Evolutionary conservation across 2,888 invertebrate genomes (phyloP).

Genomic region (Hololepta plana): DNA sequence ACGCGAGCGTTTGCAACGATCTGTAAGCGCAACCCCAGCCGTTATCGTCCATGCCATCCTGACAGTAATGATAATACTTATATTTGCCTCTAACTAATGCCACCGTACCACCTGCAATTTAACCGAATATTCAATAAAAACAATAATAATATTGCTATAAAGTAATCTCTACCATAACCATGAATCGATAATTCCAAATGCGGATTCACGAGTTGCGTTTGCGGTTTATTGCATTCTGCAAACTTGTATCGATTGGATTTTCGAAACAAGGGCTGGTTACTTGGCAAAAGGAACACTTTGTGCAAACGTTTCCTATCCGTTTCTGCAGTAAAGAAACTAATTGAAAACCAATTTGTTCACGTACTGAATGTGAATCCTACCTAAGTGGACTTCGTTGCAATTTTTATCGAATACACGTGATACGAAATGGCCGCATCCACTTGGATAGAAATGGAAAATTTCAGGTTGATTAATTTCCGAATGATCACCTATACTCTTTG

Average conservation of each 20-base stretch:
- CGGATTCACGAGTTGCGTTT: too few species aligned
- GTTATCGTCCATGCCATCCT: conserved; percentile 82
- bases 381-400: too few species aligned
- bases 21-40: conserved; percentile 99
- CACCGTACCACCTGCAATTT: conserved; percentile 32
- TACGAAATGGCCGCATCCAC: conserved; percentile 55
- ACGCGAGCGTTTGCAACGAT: conserved; percentile 88
- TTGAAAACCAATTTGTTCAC: too few species aligned
- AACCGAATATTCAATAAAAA: conserved; percentile 6
- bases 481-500: conserved; percentile 13
- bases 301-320: conserved; percentile 50
- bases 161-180: too few species aligned
- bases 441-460: conserved; percentile 57
- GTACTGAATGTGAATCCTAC: too few species aligned
- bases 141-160: too few species aligned
- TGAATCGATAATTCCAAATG: too few species aligned
- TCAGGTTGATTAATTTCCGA: conserved; percentile 31
- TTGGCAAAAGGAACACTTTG: conserved; percentile 45
- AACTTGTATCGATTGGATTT: conserved; percentile 46
- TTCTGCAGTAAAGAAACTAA: conserved; percentile 31
- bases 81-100: conserved; percentile 67
- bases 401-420: conserved; percentile 53
- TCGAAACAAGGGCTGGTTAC: conserved; percentile 55
- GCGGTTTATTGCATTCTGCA: too few species aligned
- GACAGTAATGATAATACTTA: conserved; percentile 92